Evolutionary conservation across 2,797 vertebrate genomes (phyloP).

Genomic region (Toxotes lorentzi): DNA sequence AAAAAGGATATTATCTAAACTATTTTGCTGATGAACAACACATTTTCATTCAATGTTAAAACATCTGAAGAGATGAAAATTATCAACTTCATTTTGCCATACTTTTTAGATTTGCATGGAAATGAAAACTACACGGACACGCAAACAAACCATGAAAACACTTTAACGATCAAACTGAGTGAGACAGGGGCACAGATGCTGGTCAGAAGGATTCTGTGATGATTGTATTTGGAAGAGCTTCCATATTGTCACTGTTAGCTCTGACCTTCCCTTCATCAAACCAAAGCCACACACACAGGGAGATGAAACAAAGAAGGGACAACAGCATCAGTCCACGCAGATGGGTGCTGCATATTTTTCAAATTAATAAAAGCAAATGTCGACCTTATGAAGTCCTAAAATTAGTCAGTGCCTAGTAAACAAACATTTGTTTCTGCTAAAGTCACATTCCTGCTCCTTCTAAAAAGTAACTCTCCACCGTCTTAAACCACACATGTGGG

Average conservation of each 20-base stretch:
- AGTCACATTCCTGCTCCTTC: constrained; percentile 65
- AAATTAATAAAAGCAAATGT: constrained; percentile 61
- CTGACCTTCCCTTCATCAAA: constrained; percentile 54
- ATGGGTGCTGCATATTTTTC: constrained; percentile 63
- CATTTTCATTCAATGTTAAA: constrained; percentile 32
- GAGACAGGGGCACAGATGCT: constrained; percentile 68
- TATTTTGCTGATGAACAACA: constrained; percentile 40
- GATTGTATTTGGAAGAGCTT: constrained; percentile 55
- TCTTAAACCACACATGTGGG: constrained; percentile 26
- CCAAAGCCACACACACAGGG: constrained; percentile 38
- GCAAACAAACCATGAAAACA: constrained; percentile 58
- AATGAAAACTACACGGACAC: constrained; percentile 51
- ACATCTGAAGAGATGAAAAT: constrained; percentile 44
- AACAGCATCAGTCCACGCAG: constrained; percentile 50
- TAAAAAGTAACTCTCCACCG: constrained; percentile 39
- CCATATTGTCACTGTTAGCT: constrained; percentile 61
- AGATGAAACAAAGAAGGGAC: constrained; percentile 63
- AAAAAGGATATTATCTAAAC: constrained; percentile 25
- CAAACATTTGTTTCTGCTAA: constrained; percentile 78
- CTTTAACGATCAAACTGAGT: constrained; percentile 39
- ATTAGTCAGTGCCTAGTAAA: constrained; percentile 62
- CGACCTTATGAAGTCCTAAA: constrained; percentile 60
- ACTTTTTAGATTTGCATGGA: constrained; percentile 47
- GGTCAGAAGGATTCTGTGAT: constrained; percentile 38
- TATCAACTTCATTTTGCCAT: constrained; percentile 42